These are phyloP conservation scores for Agrilus mali DNA, from an alignment of 2,888 invertebrate species.

Conservation along the genomic window DNA sequence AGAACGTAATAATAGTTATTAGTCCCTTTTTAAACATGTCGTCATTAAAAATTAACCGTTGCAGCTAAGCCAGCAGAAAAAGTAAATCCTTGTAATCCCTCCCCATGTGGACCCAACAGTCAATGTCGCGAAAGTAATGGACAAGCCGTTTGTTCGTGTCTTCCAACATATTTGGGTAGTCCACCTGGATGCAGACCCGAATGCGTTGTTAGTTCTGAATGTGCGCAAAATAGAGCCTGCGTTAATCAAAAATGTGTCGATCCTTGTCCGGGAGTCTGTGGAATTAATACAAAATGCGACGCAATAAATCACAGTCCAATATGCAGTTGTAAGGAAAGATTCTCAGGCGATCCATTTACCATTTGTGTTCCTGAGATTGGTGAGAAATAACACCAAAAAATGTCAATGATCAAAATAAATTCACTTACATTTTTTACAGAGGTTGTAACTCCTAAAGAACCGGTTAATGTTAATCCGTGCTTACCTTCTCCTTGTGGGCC, in stretches of 20 bases:
- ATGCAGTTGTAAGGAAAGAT: slow-evolving; percentile 47
- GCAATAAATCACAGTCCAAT: slow-evolving; percentile 67
- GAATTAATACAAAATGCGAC: slow-evolving; percentile 53
- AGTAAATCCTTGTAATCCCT: slow-evolving; percentile 52
- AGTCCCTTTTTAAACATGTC: too few relatives aligned
- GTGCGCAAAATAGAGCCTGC: slow-evolving; percentile 53
- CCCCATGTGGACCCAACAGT: slow-evolving; percentile 63
- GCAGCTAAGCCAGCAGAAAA: slow-evolving; percentile 23
- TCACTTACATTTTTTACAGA: slow-evolving; percentile 1
- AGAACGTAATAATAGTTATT: slow-evolving; percentile 31
- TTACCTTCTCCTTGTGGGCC: slow-evolving; percentile 68
- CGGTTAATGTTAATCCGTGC: slow-evolving; percentile 48
- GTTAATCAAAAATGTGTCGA: slow-evolving; percentile 59
- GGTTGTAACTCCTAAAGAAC: slow-evolving; percentile 18
- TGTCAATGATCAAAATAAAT: neutral
- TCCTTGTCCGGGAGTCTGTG: slow-evolving; percentile 64
- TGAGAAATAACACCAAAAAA: slow-evolving; percentile 16
- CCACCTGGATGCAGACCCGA: slow-evolving; percentile 59
- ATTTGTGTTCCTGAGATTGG: slow-evolving; percentile 36
- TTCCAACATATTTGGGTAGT: slow-evolving; percentile 52
- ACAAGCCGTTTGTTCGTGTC: slow-evolving; percentile 51
- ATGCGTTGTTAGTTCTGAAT: slow-evolving; percentile 58
- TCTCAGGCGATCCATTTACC: slow-evolving; percentile 61
- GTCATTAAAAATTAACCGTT: slow-evolving; percentile 8
- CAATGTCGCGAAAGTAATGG: slow-evolving; percentile 47